These are phyloP conservation scores for Polyploca ridens DNA, from an alignment of 2,888 invertebrate species.

Conservation along the genomic window DNA sequence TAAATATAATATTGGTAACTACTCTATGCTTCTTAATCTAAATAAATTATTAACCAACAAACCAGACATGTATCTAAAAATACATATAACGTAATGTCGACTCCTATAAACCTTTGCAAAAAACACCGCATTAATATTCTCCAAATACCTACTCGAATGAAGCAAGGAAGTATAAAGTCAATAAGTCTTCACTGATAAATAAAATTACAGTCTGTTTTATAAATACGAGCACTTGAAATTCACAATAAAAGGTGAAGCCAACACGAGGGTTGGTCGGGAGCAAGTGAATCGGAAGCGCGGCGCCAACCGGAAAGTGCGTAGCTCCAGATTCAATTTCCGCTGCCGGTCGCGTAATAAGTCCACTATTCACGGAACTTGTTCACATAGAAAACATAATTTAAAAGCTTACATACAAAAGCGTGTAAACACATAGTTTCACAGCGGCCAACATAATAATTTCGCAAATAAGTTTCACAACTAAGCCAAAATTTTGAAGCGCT, in stretches of 20 bases:
- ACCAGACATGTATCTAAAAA: too few species aligned
- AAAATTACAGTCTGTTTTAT: neutral
- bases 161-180: too few species aligned
- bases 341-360: slow-evolving; percentile 75
- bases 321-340: slow-evolving; percentile 81
- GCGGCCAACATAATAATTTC: neutral
- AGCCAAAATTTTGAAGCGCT: neutral
- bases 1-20: neutral
- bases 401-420: slow-evolving; percentile 19
- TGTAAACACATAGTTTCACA: slow-evolving; percentile 13
- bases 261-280: slow-evolving; percentile 40
- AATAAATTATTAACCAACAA: too few species aligned
- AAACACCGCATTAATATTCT: neutral
- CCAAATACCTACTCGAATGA: too few species aligned
- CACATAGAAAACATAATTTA: slow-evolving; percentile 46
- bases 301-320: slow-evolving; percentile 78
- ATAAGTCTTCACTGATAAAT: neutral
- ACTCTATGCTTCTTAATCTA: too few species aligned
- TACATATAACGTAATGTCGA: too few species aligned
- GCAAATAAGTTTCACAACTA: neutral
- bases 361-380: slow-evolving; percentile 68
- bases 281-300: slow-evolving; percentile 64
- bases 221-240: slow-evolving; percentile 40
- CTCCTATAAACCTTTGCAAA: neutral
- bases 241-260: slow-evolving; percentile 57